Conservation (phyloP, 2,113 vertebrate genomes). For the Gnathonemus longibarbis region DNA sequence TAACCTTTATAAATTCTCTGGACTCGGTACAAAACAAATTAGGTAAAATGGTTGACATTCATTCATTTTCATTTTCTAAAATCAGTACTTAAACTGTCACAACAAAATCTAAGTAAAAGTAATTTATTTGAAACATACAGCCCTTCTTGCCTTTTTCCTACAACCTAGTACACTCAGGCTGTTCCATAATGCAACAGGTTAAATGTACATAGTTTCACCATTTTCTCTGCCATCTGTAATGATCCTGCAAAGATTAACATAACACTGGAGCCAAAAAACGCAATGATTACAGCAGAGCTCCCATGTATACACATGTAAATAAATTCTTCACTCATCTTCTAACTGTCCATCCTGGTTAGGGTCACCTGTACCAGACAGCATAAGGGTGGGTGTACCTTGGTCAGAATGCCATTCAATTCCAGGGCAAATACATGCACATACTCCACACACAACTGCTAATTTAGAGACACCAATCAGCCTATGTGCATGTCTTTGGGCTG, state of each 20-base stretch:
- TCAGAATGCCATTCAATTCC: neutral
- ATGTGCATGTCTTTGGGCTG: neutral
- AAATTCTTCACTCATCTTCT: neutral
- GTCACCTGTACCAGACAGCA: neutral
- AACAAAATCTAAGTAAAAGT: neutral
- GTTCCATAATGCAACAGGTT: neutral
- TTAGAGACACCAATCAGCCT: neutral
- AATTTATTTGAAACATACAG: neutral
- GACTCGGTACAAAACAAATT: neutral
- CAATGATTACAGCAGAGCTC: neutral
- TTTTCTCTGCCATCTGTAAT: neutral
- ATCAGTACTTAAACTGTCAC: neutral
- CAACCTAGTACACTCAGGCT: neutral
- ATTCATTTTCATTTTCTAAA: neutral
- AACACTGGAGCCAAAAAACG: neutral
- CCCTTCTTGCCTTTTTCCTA: neutral
- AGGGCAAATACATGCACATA: neutral
- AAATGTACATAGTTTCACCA: neutral
- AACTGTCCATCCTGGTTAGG: neutral
- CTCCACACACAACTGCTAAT: neutral
- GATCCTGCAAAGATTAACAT: neutral
- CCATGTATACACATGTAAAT: neutral
- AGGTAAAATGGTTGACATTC: neutral
- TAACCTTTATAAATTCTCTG: neutral
- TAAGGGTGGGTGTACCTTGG: neutral